Conservation (phyloP, 1,140 invertebrate genomes). For the Pararge aegeria region DNA sequence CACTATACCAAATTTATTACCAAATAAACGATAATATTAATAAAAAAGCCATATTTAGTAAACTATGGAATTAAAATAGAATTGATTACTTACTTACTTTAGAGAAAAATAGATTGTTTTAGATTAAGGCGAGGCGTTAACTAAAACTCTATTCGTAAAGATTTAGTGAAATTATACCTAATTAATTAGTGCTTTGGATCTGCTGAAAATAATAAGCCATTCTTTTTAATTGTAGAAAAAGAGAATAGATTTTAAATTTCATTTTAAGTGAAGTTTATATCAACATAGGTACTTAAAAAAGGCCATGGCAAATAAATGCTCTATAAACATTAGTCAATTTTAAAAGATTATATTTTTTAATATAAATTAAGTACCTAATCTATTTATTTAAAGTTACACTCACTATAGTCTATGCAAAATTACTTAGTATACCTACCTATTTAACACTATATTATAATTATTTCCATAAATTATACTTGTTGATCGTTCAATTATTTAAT, state of each 20-base stretch:
- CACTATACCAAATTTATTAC: slow-evolving; percentile 52
- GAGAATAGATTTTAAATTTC: slow-evolving; percentile 27
- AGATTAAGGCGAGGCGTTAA: slow-evolving; percentile 56
- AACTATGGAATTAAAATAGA: slow-evolving; percentile 39
- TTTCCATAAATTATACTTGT: too few species aligned
- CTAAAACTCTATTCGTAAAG: slow-evolving; percentile 47
- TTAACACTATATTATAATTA: too few species aligned
- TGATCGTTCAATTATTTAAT: slow-evolving; percentile 1
- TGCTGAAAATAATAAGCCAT: slow-evolving; percentile 45
- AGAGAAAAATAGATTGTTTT: slow-evolving; percentile 49
- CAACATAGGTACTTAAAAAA: neutral
- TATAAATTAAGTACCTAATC: too few species aligned
- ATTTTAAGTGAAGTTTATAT: slow-evolving; percentile 19
- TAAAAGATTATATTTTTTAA: neutral
- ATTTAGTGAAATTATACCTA: slow-evolving; percentile 29
- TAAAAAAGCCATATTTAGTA: slow-evolving; percentile 51
- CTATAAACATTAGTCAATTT: neutral
- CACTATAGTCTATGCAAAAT: too few species aligned
- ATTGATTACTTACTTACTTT: slow-evolving; percentile 29
- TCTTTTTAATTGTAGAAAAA: slow-evolving; percentile 42
- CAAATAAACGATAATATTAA: slow-evolving; percentile 41
- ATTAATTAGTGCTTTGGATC: slow-evolving; percentile 32
- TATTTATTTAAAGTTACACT: too few species aligned
- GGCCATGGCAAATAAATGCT: neutral
- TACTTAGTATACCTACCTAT: too few species aligned